Base-by-base conservation (phyloP, 92 coral and sea anemone genomes). In the Palythoa caribaeorum region DNA sequence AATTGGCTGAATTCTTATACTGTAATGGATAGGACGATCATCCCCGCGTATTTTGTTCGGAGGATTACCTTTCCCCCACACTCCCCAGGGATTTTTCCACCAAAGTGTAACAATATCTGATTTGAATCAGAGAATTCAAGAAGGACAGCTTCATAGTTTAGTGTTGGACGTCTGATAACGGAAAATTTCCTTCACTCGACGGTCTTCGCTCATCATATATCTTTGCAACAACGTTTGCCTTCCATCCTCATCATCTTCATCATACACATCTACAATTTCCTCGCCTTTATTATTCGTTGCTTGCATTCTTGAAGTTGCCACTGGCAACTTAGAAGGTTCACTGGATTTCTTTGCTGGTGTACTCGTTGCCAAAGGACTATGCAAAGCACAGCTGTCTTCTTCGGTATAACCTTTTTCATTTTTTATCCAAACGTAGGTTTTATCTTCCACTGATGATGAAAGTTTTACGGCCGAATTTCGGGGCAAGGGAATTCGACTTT, bases 201-300 rank as follows among this genome's bases (percentile, higher is more conserved):
- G 86, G 21, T 81, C 63, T 81, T 81, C 86, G 38, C 76, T 65
- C 14, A 81, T 65, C 86, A 81, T 81, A 12, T 81, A 81, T 40
- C 86, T 65, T 70, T 66, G 76, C 76, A 81, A 6, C 7, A 81
- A 40, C 7, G 86, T 81, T 20, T 47, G 86, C 10, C 75, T 51
- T 44, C 86, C 76, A 81, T 81, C 86, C 0, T 81, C 86, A 37
- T 10, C 20, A 39, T 66, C 86, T 66, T 28, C 66, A 66, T 81
- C 86, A 66, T 51, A 20, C 44, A 7, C 2, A 11, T 81, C 76
- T 68, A 48, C 76, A 44, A 66, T 12, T 66, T 68, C 76, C 76
- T 81, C 76, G 86, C 47, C 59, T 44, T 66, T 57, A 15, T 12
- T 52, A 16, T 81, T 48, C 40, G 40, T 47, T 53, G 40, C 28